Percentiles rank a stretch among this genome's conserved stretches.
These are phyloP conservation scores for Dynastes tityus DNA, from an alignment of 2,888 invertebrate species.

Conservation along the genomic window DNA sequence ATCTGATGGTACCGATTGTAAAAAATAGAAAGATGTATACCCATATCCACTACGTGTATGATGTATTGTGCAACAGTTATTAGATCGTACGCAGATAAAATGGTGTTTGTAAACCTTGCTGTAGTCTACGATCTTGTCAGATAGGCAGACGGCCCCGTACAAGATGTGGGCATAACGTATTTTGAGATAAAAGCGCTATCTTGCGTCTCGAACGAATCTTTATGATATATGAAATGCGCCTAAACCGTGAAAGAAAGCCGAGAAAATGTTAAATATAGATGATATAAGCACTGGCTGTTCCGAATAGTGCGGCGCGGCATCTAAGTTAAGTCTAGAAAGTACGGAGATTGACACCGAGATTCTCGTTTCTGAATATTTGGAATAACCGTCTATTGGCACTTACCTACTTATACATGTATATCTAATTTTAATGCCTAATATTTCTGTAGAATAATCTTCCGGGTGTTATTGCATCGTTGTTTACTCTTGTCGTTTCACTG, in stretches of 20 bases:
- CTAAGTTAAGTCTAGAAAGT: neutral
- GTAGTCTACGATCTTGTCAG: conserved; percentile 41
- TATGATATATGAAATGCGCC: conserved; percentile 40
- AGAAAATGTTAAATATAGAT: conserved; percentile 32
- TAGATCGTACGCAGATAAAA: conserved; percentile 40
- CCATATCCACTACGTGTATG: conserved; percentile 24
- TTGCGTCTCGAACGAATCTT: conserved; percentile 25
- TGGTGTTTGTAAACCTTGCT: conserved; percentile 35
- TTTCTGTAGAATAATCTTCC: neutral
- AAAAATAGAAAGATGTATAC: conserved; percentile 28
- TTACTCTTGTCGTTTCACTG: too few relatives aligned
- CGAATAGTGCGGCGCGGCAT: neutral
- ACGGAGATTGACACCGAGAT: neutral
- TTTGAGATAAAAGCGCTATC: conserved; percentile 41
- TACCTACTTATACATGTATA: too few relatives aligned
- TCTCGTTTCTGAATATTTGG: neutral
- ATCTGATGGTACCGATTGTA: conserved; percentile 18
- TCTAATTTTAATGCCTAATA: neutral
- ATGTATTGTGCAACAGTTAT: conserved; percentile 44
- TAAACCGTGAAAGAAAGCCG: conserved; percentile 20
- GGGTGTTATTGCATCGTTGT: too few relatives aligned
- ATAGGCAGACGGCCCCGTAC: conserved; percentile 34
- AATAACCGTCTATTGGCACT: neutral
- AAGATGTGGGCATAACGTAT: conserved; percentile 43
- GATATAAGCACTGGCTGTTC: neutral